Conservation (phyloP, 2,888 invertebrate genomes). For the Plusia festucae region DNA sequence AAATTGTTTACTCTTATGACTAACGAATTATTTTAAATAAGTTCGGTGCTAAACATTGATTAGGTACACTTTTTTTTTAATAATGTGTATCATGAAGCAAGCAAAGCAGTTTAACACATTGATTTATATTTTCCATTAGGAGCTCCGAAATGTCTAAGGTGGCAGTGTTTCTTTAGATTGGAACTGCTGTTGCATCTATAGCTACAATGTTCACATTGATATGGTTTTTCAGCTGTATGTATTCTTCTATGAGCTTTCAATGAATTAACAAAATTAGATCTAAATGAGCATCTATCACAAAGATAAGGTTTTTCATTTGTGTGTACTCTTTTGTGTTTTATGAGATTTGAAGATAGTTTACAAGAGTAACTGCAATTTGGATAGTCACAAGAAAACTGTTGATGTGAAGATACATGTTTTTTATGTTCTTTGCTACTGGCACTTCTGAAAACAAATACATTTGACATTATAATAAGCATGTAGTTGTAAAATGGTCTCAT, state of each 20-base stretch:
- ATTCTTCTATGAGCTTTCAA: conserved; percentile 82
- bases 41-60: not conserved
- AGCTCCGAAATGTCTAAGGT: conserved; percentile 69
- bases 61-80: not conserved
- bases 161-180: conserved; percentile 84
- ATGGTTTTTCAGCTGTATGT: conserved; percentile 81
- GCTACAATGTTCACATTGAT: conserved; percentile 76
- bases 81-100: not conserved
- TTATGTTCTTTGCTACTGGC: conserved; percentile 80
- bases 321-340: conserved; percentile 83
- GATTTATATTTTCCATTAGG: conserved; percentile 25
- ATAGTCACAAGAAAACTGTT: conserved; percentile 83
- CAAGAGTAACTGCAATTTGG: conserved; percentile 88
- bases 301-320: conserved; percentile 82
- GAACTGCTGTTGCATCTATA: conserved; percentile 86
- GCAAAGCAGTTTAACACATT: not conserved
- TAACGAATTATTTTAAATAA: not conserved
- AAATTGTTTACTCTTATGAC: not conserved
- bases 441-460: conserved; percentile 63
- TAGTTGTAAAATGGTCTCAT: too few relatives aligned
- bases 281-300: conserved; percentile 84
- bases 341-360: conserved; percentile 84
- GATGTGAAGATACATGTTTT: conserved; percentile 80
- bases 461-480: not conserved
- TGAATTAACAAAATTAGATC: conserved; percentile 85